Percentiles rank a stretch among this genome's conserved stretches.
These are phyloP conservation scores for Phoenicopterus ruber DNA, from an alignment of 2,113 vertebrate genomes.

Conservation along the genomic window DNA sequence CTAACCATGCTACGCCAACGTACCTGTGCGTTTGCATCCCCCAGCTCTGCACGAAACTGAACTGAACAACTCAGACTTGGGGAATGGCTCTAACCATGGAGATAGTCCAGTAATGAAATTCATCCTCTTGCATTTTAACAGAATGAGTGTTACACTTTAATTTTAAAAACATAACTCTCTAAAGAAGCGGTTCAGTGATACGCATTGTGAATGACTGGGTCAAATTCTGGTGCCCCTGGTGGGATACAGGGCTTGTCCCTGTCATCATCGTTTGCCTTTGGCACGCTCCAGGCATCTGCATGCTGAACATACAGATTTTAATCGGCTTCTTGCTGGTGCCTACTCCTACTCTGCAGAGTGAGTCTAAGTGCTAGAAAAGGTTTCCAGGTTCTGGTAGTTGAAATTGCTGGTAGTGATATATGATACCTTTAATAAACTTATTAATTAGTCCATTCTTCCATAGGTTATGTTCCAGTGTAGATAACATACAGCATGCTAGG, in stretches of 20 bases:
- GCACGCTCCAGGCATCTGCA: background rate
- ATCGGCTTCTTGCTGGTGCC: background rate
- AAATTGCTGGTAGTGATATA: background rate
- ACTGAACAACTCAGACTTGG: accelerated
- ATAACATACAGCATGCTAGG: background rate
- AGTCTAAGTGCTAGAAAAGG: background rate
- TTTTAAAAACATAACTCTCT: background rate
- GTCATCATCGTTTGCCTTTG: background rate
- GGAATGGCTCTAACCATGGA: background rate
- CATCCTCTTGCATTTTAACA: background rate
- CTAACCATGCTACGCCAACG: accelerated
- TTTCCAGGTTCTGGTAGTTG: background rate
- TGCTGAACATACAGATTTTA: background rate
- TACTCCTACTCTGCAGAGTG: background rate
- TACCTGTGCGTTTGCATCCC: background rate
- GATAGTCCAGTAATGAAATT: background rate
- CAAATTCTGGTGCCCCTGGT: background rate
- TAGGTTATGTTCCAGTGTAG: background rate
- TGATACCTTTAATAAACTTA: background rate
- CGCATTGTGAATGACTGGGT: background rate
- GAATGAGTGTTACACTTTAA: background rate
- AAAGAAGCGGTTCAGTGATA: background rate
- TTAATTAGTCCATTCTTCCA: background rate
- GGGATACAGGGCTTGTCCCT: background rate
- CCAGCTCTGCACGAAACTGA: background rate